Base-by-base conservation (phyloP, 2,888 invertebrate species). In the Macrosoma leucophasiata region DNA sequence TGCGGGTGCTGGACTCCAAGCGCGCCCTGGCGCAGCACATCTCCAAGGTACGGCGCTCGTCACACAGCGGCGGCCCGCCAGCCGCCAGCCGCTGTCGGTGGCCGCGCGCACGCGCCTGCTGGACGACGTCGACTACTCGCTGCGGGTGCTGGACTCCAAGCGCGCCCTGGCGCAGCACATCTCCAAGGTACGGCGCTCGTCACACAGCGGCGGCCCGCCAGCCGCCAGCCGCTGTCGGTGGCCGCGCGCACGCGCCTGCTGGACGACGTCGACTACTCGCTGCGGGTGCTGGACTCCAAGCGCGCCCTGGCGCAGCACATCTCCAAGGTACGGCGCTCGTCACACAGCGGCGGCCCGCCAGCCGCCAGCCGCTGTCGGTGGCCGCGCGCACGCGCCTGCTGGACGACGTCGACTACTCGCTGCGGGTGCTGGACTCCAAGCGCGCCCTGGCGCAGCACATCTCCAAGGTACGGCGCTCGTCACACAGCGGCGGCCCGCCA, bases 111-210 rank as follows among this genome's bases (percentile, higher is more conserved):
- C 62, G 13, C 57, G 58, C 2, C 50, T 78, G 29, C 50, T 73
- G 25, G 79, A 78, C 29, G 64, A 79, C 12, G 62, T 76, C 41
- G 74, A 76, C 56, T 82, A 79, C 54, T 58, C 71, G 1, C 41
- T 47, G 3, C 46, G 77, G 1, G 79, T 81, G 21, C 51, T 58
- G 24, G 75, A 76, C 56, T 77, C 78, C 42, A 78, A 79, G 54
- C 43, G 57, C 0, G 62, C 63, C 2, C 60, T 81, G 1, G 67
- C 68, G 0, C 61, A 70, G 0, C 72, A 81, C 31, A 58, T 81
- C 13, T 44, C 64, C 2, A 75, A 76, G 74, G 79, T 78, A 41
- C n/a, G n/a, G n/a, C n/a, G n/a, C n/a, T n/a, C 17, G 26, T 6
- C 11, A 11, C 41, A 73, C 75, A 0, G 57, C 53, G 2, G 68